Conservation (phyloP, 1,140 invertebrate genomes). For the Amphibalanus amphitrite region DNA sequence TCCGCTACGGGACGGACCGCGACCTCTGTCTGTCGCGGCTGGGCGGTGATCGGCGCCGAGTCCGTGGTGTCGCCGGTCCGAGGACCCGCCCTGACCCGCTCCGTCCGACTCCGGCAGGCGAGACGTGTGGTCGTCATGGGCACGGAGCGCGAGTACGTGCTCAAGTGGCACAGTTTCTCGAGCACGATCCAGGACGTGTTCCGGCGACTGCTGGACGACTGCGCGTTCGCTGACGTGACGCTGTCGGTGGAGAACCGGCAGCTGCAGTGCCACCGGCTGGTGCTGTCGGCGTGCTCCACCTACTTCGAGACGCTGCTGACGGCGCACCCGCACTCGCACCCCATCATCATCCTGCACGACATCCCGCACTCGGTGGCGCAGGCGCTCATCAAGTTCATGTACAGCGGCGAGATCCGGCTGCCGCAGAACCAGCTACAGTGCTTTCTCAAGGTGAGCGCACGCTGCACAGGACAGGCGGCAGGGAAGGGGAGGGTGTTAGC, state of each 20-base stretch:
- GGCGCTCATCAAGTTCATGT: constrained; percentile 83
- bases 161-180: constrained; percentile 5
- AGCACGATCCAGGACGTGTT: constrained; percentile 16
- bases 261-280: constrained; percentile 23
- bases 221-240: constrained; percentile 22
- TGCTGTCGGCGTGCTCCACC: constrained; percentile 61
- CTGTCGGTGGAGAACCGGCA: not conserved
- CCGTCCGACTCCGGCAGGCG: too few relatives aligned
- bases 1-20: too few relatives aligned
- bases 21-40: too few relatives aligned
- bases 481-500: too few relatives aligned
- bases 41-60: too few relatives aligned
- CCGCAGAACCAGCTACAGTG: not conserved
- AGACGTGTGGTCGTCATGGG: not conserved
- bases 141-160: constrained; percentile 1
- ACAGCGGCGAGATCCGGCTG: constrained; percentile 66
- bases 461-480: too few relatives aligned
- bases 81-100: too few relatives aligned
- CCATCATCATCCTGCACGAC: constrained; percentile 67
- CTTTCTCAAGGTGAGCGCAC: constrained; percentile 2
- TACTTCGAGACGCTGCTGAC: constrained; percentile 73
- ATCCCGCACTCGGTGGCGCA: constrained; percentile 64
- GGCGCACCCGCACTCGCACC: constrained; percentile 70
- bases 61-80: too few relatives aligned
- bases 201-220: constrained; percentile 19